Conservation (phyloP, 2,113 vertebrate genomes). For the Arenaria interpres region DNA sequence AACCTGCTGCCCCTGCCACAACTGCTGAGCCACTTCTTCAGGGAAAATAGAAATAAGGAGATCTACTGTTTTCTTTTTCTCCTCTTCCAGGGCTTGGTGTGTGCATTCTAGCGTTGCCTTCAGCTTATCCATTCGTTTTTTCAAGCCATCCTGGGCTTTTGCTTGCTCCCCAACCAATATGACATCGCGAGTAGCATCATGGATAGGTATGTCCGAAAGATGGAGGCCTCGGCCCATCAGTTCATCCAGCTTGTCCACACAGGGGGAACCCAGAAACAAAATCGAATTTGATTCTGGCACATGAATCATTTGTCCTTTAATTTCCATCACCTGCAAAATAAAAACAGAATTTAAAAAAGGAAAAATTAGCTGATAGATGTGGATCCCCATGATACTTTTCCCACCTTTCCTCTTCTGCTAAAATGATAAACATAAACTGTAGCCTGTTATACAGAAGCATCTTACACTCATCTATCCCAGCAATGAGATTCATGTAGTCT, state of each 20-base stretch:
- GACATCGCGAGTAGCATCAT: conserved; percentile 95
- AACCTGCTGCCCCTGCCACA: conserved; percentile 95
- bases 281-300: conserved; percentile 92
- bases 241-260: conserved; percentile 97
- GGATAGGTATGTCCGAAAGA: conserved; percentile 96
- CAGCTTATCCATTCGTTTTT: conserved; percentile 98
- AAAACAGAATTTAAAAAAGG: neutral
- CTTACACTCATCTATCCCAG: neutral
- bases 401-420: neutral
- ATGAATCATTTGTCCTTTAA: conserved; percentile 99
- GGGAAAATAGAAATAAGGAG: conserved; percentile 98
- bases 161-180: conserved; percentile 97
- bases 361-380: neutral
- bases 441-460: neutral
- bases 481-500: neutral
- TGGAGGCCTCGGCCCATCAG: conserved; percentile 96
- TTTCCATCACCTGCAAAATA: conserved; percentile 91
- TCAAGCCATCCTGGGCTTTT: conserved; percentile 95
- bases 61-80: conserved; percentile 96
- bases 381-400: neutral
- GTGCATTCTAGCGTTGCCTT: conserved; percentile 95
- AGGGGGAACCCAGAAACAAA: conserved; percentile 95
- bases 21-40: conserved; percentile 92
- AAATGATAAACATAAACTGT: neutral
- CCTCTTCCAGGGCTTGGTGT: conserved; percentile 94